A percentile compares a stretch with the other conserved stretches of the same genome.
These are phyloP conservation scores for Cydia splendana DNA, from an alignment of 1,140 invertebrate genomes.

Conservation along the genomic window DNA sequence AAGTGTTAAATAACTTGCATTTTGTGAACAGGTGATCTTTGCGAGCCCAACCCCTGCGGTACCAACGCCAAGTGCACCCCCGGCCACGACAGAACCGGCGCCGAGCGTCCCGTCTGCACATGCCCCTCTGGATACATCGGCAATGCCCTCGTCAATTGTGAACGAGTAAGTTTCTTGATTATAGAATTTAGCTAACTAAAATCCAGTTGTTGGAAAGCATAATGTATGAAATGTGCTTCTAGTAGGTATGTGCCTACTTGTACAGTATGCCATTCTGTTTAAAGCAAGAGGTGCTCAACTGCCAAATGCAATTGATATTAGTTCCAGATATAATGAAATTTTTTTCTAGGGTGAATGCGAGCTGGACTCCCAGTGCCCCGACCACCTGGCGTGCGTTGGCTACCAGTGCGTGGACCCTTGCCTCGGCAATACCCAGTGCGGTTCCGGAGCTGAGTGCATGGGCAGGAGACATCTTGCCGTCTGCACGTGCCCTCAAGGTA, in stretches of 20 bases:
- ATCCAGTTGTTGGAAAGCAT: too few species aligned
- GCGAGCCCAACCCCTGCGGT: constrained; percentile 92
- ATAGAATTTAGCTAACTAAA: background rate
- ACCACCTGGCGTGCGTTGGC: constrained; percentile 87
- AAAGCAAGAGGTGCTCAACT: too few species aligned
- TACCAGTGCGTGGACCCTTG: constrained; percentile 88
- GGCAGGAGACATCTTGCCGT: constrained; percentile 89
- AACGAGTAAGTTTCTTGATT: constrained; percentile 72
- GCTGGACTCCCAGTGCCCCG: constrained; percentile 85
- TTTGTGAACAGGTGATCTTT: constrained; percentile 84
- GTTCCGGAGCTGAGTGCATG: constrained; percentile 83
- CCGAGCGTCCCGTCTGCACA: constrained; percentile 90
- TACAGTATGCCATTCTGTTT: too few species aligned
- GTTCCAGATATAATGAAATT: too few species aligned
- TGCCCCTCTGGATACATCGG: constrained; percentile 90
- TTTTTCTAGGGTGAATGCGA: constrained; percentile 85
- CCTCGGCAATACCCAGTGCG: constrained; percentile 85
- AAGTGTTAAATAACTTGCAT: background rate
- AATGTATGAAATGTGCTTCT: too few species aligned
- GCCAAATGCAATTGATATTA: too few species aligned
- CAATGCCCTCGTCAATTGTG: constrained; percentile 86
- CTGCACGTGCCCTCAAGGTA: constrained; percentile 90
- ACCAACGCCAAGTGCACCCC: constrained; percentile 89
- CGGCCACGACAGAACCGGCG: constrained; percentile 88
- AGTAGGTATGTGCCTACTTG: too few species aligned